Percentiles rank a stretch among this genome's conserved stretches.
These are phyloP conservation scores for Diadegma fenestrale DNA, from an alignment of 2,888 invertebrate species.

Conservation along the genomic window DNA sequence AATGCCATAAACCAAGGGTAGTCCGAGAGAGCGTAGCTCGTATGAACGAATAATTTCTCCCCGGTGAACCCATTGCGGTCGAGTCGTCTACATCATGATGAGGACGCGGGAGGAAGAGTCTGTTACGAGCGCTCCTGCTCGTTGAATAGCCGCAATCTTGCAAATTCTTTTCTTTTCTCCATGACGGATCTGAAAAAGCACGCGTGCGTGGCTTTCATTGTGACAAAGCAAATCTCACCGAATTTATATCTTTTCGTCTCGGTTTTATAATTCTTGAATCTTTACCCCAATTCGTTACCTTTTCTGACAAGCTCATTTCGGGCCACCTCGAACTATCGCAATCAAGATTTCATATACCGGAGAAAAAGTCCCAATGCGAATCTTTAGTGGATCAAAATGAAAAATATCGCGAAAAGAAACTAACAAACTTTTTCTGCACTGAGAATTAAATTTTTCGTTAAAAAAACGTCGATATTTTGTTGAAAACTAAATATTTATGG, in stretches of 20 bases:
- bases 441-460: too few species aligned
- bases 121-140: slow-evolving; percentile 41
- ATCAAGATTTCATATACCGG: neutral
- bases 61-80: slow-evolving; percentile 56
- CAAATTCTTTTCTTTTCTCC: slow-evolving; percentile 2
- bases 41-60: slow-evolving; percentile 64
- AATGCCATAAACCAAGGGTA: slow-evolving; percentile 73
- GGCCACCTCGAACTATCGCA: neutral
- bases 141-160: slow-evolving; percentile 31
- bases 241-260: slow-evolving; percentile 8
- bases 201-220: slow-evolving; percentile 16
- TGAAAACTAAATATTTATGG: too few species aligned
- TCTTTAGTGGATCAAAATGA: neutral
- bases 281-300: neutral
- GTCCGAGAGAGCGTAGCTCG: slow-evolving; percentile 59
- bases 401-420: neutral
- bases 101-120: slow-evolving; percentile 48
- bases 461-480: too few species aligned
- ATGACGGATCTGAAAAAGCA: slow-evolving; percentile 19
- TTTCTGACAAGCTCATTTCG: neutral
- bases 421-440: neutral
- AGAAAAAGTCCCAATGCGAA: too few species aligned
- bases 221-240: neutral
- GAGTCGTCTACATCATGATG: slow-evolving; percentile 62
- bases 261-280: neutral